Evolutionary conservation across 2,797 vertebrate genomes (phyloP), one percentile per base, ranked within the genome.

Genomic region (Eleutherodactylus coqui): DNA sequence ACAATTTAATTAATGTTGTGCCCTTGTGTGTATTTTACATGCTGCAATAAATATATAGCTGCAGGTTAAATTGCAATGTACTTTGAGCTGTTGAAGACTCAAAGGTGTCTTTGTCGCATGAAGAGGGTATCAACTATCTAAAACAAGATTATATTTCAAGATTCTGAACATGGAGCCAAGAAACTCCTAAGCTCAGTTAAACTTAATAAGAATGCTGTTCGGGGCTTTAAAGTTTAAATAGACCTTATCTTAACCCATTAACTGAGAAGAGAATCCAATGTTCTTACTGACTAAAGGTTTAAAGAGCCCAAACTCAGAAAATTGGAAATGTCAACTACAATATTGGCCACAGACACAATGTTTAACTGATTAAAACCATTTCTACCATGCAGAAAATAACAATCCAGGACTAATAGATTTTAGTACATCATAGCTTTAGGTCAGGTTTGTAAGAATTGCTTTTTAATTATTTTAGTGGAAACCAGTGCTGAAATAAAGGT

Each of bases 161-260:
- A 87, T 87, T 79, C 76, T 75, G 75, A 41, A 64, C 62, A 51
- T 81, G 27, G 70, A 87, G 70, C 77, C 82, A 87, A 84, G 86
- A 87, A 87, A 67, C 86, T 84, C 60, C 82, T 80, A 64, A 83
- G 76, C 82, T 84, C 86, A 79, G 82, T 84, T 87, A 87, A 87
- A 87, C 73, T 84, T 84, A 87, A 85, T 84, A 87, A 51, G 82
- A 84, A 84, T 80, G 55, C 69, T 84, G 77, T 84, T 87, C 67
- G 17, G 76, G 75, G 86, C 55, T 87, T 84, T 87, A 87, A 87
- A 87, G 86, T 84, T 87, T 87, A 87, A 87, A 87, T 83, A 87
- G 86, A 87, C 82, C 86, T 84, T 87, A 87, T 87, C 86, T 84
- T 87, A 87, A 83, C 82, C 77, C 82, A 87, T 87, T 87, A 87